Percentiles rank a stretch among this genome's conserved stretches.
Evolutionary conservation across 2,113 vertebrate species (phyloP).

Genomic region (Heterochromis multidens): DNA sequence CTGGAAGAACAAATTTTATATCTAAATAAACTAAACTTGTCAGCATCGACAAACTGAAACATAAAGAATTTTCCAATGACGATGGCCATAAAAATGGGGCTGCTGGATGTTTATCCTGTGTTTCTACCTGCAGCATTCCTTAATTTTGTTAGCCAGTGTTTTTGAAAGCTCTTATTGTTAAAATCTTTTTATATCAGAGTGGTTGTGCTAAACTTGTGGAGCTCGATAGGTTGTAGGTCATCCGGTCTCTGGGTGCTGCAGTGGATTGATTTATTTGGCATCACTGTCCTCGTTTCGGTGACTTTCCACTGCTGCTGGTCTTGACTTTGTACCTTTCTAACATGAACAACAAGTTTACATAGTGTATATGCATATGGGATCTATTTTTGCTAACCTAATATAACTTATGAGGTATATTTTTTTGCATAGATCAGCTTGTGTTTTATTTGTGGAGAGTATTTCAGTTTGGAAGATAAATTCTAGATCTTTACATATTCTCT

Average conservation of each 20-base stretch:
- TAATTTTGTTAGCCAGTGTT: fast-evolving
- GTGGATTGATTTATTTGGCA: not conserved
- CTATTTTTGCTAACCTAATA: not conserved
- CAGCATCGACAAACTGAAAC: not conserved
- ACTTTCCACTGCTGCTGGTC: not conserved
- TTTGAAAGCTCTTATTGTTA: not conserved
- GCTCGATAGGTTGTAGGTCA: not conserved
- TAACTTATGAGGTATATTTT: fast-evolving
- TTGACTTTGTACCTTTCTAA: not conserved
- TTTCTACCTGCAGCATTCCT: no score
- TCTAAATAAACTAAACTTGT: not conserved
- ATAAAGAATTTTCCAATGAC: not conserved
- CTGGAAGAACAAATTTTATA: fast-evolving
- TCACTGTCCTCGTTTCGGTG: not conserved
- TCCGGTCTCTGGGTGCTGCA: not conserved
- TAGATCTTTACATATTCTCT: not conserved
- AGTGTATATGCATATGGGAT: fast-evolving
- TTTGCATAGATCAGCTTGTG: not conserved
- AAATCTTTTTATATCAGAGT: not conserved
- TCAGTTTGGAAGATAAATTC: fast-evolving
- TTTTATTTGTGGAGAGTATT: not conserved
- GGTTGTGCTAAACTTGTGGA: not conserved
- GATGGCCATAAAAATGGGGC: not conserved
- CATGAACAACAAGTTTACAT: not conserved
- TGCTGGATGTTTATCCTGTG: fast-evolving